Percentiles rank a stretch among this genome's conserved stretches.
phyloP scores from a whole-genome alignment of 2,113 vertebrate genomes.

The Oreochromis niloticus region DNA sequence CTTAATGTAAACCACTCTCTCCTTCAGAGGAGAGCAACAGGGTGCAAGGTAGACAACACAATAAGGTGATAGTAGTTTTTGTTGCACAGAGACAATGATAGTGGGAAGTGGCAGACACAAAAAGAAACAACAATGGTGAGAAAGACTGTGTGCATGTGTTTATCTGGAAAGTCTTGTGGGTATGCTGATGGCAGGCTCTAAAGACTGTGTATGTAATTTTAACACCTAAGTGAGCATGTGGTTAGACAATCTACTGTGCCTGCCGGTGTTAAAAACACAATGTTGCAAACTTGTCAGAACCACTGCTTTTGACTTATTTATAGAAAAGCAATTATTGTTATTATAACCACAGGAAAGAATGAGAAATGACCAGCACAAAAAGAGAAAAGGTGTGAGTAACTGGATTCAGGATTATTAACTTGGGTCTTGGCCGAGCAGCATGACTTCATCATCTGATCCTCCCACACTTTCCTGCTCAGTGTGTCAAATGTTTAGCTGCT shows the following conservation, averaged over 20 bases:
- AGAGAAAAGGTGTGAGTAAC: background rate
- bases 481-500: background rate
- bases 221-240: background rate
- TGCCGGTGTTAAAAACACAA: background rate
- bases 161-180: background rate
- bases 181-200: background rate
- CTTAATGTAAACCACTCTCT: background rate
- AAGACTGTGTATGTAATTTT: background rate
- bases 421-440: background rate
- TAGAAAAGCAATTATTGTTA: background rate
- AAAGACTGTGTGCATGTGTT: background rate
- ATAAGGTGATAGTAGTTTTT: background rate
- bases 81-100: background rate
- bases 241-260: background rate
- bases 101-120: background rate
- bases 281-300: background rate
- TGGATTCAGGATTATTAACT: background rate
- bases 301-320: background rate
- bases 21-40: background rate
- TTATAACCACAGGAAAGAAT: background rate
- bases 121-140: background rate
- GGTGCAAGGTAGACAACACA: background rate
- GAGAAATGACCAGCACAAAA: background rate
- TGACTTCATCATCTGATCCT: background rate
- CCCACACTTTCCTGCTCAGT: background rate